Evolutionary conservation across 1,140 invertebrate species (phyloP), one percentile per base, ranked within the genome.

Genomic region (Nymphalis io): DNA sequence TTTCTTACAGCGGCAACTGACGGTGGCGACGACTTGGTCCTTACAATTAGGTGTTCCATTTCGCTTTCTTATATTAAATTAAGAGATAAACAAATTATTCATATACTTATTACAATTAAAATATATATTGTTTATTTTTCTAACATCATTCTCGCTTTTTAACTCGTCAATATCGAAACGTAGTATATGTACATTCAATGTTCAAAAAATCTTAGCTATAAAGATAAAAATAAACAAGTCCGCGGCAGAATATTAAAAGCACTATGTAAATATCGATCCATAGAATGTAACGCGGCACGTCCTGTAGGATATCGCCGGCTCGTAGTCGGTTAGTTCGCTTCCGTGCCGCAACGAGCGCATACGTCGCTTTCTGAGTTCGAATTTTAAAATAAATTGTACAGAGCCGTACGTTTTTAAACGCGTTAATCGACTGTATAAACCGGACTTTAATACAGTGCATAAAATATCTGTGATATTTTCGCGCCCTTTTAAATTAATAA

Each of bases 181-280:
- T 27, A 27, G 27, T 33, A 33, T 33, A 33, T 33, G 27, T 33
- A 33, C 46, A 53, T 73, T 33, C 27, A 75, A 70, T 67, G 60
- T 68, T 72, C 71, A 74, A 74, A 66, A 72, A 65, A 72, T 73
- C 60, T 74, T 72, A 73, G 61, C 67, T 59, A 73, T 81, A 74
- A 78, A 79, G 74, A 82, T 81, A 84, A 79, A 82, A 81, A 84
- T 86, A 83, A 86, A 80, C 73, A 83, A 82, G 75, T 80, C 70
- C 78, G 68, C 74, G 79, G 74, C 78, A 77, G 83, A 80, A 87
- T 87, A 89, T 91, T 87, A 89, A 88, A 85, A 87, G 82, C 79
- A 85, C 79, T 85, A 91, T 90, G 85, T 89, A 90, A 89, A 90
- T 90, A 90, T 90, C 84, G 88, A 90, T 90, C 84, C 80, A 86